Evolutionary conservation across 2,797 vertebrate genomes (phyloP), one percentile per base, ranked within the genome.

Genomic region (Sarcoramphus papa): DNA sequence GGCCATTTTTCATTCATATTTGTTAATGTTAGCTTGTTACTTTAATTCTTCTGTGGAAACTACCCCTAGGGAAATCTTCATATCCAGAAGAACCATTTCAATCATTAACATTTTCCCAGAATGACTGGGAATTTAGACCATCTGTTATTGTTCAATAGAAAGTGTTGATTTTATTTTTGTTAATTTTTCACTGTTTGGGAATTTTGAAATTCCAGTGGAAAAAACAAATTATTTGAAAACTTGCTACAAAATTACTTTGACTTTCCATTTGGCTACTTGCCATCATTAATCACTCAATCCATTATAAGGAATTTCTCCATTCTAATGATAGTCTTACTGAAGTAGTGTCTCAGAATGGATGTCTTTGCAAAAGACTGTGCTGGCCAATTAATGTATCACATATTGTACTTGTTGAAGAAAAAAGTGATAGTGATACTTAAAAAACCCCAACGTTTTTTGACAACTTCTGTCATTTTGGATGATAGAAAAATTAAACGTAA

Each of bases 401-500:
- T n/a, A 43, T 37, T 65, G 14, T 73, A 57, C 23, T n/a, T 33
- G 3, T 53, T 53, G 14, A 65, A 86, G 14, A 48, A 62, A 63
- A 80, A 33, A 3, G 4, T 30, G 3, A 35, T 15, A 56, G 5
- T 10, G 10, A 56, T 53, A 81, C 8, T 80, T 43, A 22, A 75
- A 62, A 62, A 40, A 15, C 1, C 2, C 1, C 0, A 4, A 14
- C 3, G 0, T 2, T 48, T 59, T 85, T 78, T 54, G 7, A 17
- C 13, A 51, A 12, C 4, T 63, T 77, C 35, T 69, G 7, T 57
- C 43, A 63, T 51, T 63, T 16, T 63, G 4, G 5, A 28, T 63
- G 7, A 40, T 24, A 51, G 13, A 78, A 73, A 53, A 73, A 56
- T 6, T 54, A n/a, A 51, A 60, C 75, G 4, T 14, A 68, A 63